Evolutionary conservation across 2,888 invertebrate species (phyloP), one percentile per base, ranked within the genome.

Genomic region (Drosophila histrio): DNA sequence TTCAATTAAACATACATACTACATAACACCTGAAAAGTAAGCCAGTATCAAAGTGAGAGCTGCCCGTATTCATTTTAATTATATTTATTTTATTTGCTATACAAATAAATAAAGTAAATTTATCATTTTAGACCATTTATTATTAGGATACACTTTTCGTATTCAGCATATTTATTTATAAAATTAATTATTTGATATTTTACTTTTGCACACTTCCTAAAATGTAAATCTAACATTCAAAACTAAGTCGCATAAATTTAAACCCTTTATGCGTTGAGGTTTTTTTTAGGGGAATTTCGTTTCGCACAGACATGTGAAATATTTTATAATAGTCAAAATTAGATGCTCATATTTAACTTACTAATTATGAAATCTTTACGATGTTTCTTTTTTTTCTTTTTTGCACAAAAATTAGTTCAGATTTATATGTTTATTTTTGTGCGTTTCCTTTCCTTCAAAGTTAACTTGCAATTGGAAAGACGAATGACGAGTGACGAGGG

Each of bases 251-350:
- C 38, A 66, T 63, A 63, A 76, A 21, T 43, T 38, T 63, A 57
- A 46, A 46, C 54, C 21, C 43, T 24, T 41, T 43, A 61, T 61
- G 57, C 44, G 44, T 54, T 41, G 11, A 39, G 39, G 47, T 49
- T 39, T 46, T 41, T 61, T 61, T 64, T 56, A 26, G 47, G 17
- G 50, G 11, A 46, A 36, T 47, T 58, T 43, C 47, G 50, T 58
- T 83, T 83, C 68, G 52, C 88, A 87, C 50, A 44, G 53, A 17
- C 28, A 44, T 72, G 88, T 43, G 73, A 88, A 86, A 79, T 64
- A 59, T 66, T 76, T 77, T 72, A 67, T 77, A 61, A 60, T 61
- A 47, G 54, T 66, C 59, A 39, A 71, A 67, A 60, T 58, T 71
- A 43, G 30, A 64, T 64, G 49, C 26, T 53, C 62, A 64, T 70